Evolutionary conservation across 2,888 invertebrate genomes (phyloP).

Genomic region (Polymixis flavicincta): DNA sequence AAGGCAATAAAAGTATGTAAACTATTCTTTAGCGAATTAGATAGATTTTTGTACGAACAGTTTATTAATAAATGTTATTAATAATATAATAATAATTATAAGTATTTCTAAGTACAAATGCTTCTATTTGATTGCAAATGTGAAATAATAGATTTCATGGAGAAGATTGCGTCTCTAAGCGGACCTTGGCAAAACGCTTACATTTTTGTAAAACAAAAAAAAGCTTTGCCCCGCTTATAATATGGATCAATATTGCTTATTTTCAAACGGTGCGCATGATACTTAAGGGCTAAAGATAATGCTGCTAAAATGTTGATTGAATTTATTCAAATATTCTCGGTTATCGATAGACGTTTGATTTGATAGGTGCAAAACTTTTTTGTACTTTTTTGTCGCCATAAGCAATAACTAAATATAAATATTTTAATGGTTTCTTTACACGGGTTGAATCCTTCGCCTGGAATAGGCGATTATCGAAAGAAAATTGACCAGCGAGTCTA

Average conservation of each 20-base stretch:
- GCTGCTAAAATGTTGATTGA: background rate
- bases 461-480: background rate
- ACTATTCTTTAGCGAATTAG: conserved; percentile 21
- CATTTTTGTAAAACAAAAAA: conserved; percentile 29
- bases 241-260: conserved; percentile 33
- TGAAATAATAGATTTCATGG: conserved; percentile 47
- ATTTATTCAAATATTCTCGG: too few species aligned
- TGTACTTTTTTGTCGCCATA: background rate
- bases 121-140: conserved; percentile 23
- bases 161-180: conserved; percentile 56
- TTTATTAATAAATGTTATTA: background rate
- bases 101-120: conserved; percentile 28
- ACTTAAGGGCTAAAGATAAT: background rate
- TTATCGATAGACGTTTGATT: background rate
- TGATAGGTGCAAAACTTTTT: conserved; percentile 34
- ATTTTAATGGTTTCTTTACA: background rate
- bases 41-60: conserved; percentile 28
- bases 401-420: background rate
- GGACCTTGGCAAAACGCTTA: conserved; percentile 26
- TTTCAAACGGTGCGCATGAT: conserved; percentile 4
- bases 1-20: conserved; percentile 32
- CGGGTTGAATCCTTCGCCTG: background rate
- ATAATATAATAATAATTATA: too few species aligned
- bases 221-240: conserved; percentile 42
- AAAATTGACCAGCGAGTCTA: background rate